These are phyloP conservation scores for Acinonyx jubatus DNA, from an alignment of 2,113 vertebrate species.

Conservation along the genomic window DNA sequence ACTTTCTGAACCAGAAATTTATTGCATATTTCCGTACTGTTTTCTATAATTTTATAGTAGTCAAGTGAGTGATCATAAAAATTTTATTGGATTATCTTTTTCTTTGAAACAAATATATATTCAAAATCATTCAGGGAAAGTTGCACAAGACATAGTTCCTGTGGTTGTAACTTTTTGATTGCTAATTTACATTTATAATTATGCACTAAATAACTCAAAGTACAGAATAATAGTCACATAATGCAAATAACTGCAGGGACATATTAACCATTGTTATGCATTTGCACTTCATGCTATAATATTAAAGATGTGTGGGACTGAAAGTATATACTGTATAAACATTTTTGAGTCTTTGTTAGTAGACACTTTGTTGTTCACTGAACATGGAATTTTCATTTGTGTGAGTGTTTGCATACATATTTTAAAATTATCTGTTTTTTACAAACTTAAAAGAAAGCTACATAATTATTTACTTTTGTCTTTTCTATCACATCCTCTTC, in stretches of 20 bases:
- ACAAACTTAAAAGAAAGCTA: background rate
- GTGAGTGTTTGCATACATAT: background rate
- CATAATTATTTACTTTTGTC: background rate
- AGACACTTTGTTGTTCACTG: background rate
- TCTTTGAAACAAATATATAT: background rate
- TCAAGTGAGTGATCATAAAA: background rate
- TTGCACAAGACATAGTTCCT: background rate
- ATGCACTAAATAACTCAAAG: background rate
- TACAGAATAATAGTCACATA: background rate
- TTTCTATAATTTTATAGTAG: background rate
- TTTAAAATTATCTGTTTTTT: background rate
- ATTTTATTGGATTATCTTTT: background rate
- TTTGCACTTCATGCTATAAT: background rate
- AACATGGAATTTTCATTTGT: background rate
- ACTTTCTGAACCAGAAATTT: background rate
- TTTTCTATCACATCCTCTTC: background rate
- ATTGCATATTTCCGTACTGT: background rate
- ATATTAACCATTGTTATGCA: background rate
- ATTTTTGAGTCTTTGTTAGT: background rate
- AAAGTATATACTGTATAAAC: background rate
- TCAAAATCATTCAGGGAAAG: background rate
- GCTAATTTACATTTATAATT: background rate
- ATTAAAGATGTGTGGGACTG: background rate
- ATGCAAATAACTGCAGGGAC: background rate
- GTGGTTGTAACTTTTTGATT: background rate